Evolutionary conservation across 2,797 vertebrate genomes (phyloP).

Genomic region (Epinephelus awoara): DNA sequence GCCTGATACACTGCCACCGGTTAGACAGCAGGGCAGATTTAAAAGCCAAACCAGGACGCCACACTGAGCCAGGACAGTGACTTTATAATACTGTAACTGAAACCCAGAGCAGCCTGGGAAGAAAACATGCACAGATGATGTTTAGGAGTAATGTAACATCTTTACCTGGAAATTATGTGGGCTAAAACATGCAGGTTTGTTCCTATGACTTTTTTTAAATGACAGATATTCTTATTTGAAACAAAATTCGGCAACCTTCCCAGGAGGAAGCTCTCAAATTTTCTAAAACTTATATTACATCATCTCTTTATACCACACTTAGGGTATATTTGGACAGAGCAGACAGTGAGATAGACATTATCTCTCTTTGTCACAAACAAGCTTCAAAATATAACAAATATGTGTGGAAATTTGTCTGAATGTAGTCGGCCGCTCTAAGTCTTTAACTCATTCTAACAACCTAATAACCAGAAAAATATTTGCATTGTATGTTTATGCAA

Average conservation of each 20-base stretch:
- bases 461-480: no score
- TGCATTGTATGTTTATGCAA: no score
- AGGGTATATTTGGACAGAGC: no score
- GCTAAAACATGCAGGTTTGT: background rate
- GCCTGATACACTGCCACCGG: slow-evolving; percentile 16
- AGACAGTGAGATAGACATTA: no score
- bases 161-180: background rate
- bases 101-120: background rate
- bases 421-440: no score
- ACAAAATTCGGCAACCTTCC: no score
- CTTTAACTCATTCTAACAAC: no score
- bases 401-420: background rate
- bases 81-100: background rate
- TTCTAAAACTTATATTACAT: no score
- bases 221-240: background rate
- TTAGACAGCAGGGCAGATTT: slow-evolving; percentile 15
- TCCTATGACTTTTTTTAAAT: background rate
- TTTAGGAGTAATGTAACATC: background rate
- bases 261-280: no score
- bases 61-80: background rate
- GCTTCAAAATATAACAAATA: background rate
- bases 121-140: background rate
- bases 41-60: slow-evolving; percentile 23
- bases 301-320: no score
- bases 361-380: background rate